Evolutionary conservation across 2,888 invertebrate genomes (phyloP), one percentile per base, ranked within the genome.

Genomic region (Rotaria magnacalcarata): DNA sequence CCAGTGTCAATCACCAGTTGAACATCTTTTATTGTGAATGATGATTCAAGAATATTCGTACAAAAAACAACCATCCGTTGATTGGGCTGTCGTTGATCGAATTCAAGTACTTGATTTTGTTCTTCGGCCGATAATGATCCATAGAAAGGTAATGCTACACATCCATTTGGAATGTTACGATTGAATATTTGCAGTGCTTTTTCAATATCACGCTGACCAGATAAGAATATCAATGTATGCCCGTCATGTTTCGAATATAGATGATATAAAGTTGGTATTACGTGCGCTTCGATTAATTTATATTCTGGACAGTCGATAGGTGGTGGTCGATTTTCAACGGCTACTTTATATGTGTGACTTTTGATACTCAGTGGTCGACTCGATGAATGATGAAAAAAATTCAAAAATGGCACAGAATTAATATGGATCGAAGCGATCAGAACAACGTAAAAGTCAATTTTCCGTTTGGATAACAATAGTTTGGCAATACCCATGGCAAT

Each of bases 401-500:
- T 56, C 24, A 56, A 24, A 56, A 56, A 56, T 24, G 56, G 56
- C 56, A 56, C 11, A 7, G 97, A 97, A 91, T 99, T 96, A 89
- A 97, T 94, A 0, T 98, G 98, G 0, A 98, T 98, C 0, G 98
- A 98, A 0, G 96, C 95, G 50, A 99, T 94, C 0, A 56, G 24
- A 5, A 99, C 94, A 0, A 99, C 90, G 88, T 94, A 94, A 0
- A 97, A 91, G 87, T 94, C 94, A 88, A 93, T 93, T 24, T 5
- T 21, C 14, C 96, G 93, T 92, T 95, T 96, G 93, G 58, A 52
- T 34, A 87, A 84, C 16, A 88, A 89, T 92, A 97, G 97, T 90
- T 96, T 96, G 86, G 99, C 90, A 0, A 99, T 92, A 0, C 97
- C 97, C 93, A 99, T 94, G 0, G 97, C 92, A 56, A 97, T 95